A percentile compares a stretch with the other conserved stretches of the same genome.
phyloP scores from a whole-genome alignment of 2,797 vertebrate species.

The Poeciliopsis gracilis region DNA sequence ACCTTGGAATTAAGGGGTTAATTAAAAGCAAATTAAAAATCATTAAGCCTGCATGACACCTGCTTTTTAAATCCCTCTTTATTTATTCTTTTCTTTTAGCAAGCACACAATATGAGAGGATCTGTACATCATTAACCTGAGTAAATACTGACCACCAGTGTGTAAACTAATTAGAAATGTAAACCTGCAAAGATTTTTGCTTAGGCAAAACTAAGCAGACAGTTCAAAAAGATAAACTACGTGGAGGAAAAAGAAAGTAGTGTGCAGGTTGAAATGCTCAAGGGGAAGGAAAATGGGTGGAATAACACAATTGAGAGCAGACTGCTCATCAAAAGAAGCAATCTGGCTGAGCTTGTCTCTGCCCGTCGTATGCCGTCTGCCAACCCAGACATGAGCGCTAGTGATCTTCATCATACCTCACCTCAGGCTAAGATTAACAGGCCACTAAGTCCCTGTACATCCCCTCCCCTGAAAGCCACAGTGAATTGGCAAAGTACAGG shows the following conservation, averaged over 20 bases:
- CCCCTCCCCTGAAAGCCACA: slow-evolving; percentile 52
- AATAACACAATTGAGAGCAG: slow-evolving; percentile 72
- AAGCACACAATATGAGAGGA: slow-evolving; percentile 69
- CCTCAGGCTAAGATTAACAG: slow-evolving; percentile 77
- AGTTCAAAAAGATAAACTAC: slow-evolving; percentile 72
- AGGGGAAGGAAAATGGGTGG: slow-evolving; percentile 64
- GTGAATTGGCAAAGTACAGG: slow-evolving; percentile 38
- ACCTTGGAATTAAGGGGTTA: slow-evolving; percentile 77
- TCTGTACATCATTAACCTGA: slow-evolving; percentile 75
- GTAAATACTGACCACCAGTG: slow-evolving; percentile 79
- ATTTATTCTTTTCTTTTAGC: slow-evolving; percentile 67
- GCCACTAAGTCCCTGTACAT: slow-evolving; percentile 66
- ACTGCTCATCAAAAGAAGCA: slow-evolving; percentile 76
- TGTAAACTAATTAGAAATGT: slow-evolving; percentile 78
- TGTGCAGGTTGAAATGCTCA: slow-evolving; percentile 66
- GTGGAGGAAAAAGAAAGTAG: slow-evolving; percentile 59
- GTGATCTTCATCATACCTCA: slow-evolving; percentile 74
- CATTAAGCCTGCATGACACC: slow-evolving; percentile 81
- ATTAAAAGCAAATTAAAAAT: slow-evolving; percentile 84
- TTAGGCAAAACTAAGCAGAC: slow-evolving; percentile 60
- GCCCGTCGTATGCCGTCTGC: slow-evolving; percentile 53
- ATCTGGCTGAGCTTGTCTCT: slow-evolving; percentile 73
- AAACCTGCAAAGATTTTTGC: slow-evolving; percentile 68
- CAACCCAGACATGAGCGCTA: slow-evolving; percentile 68
- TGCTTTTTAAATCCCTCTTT: slow-evolving; percentile 74